Conservation (phyloP, 2,888 invertebrate species). For the Aphidius colemani region DNA sequence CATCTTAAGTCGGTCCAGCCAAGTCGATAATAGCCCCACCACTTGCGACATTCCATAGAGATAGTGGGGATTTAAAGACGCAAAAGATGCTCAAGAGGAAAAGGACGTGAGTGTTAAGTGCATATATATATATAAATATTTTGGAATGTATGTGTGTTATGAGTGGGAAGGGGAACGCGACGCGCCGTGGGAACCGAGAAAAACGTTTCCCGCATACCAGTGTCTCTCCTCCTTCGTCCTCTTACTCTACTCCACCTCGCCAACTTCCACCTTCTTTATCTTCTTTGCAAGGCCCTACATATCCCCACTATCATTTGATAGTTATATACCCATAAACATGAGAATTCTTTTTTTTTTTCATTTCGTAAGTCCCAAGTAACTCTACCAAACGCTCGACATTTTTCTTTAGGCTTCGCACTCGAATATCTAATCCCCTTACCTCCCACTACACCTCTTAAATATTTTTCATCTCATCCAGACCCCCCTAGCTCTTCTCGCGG, state of each 20-base stretch:
- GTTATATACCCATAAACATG: no score
- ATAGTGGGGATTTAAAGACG: conserved; percentile 29
- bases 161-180: conserved; percentile 31
- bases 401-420: not conserved
- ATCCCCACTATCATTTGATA: not conserved
- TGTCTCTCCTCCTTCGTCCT: conserved; percentile 13
- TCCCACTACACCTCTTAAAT: no score
- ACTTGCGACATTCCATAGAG: conserved; percentile 16
- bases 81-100: conserved; percentile 29
- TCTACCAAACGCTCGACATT: not conserved
- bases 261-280: conserved; percentile 14
- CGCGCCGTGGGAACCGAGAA: conserved; percentile 57
- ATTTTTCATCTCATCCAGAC: no score
- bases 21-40: conserved; percentile 12
- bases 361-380: not conserved
- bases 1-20: conserved; percentile 14
- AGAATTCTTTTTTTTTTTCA: not conserved
- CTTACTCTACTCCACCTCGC: conserved; percentile 17
- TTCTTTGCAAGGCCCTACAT: conserved; percentile 17
- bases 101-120: conserved; percentile 12
- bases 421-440: not conserved
- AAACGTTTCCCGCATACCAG: conserved; percentile 57
- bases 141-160: conserved; percentile 1
- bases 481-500: not conserved
- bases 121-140: conserved; percentile 4